A percentile compares a stretch with the other conserved stretches of the same genome.
Evolutionary conservation across 2,888 invertebrate species (phyloP).

Genomic region (Macrophya alboannulata): DNA sequence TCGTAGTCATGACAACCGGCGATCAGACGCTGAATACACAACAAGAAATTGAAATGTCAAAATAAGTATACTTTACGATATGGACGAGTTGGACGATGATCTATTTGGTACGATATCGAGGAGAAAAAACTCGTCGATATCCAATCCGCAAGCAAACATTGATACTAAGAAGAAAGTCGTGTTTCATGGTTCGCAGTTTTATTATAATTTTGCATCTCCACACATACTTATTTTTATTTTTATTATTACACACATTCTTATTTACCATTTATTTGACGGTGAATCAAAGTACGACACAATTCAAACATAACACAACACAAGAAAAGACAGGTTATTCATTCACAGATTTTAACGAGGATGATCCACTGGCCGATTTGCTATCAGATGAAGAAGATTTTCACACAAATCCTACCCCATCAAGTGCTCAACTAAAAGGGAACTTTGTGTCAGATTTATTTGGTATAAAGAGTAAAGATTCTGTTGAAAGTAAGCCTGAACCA

Average conservation of each 20-base stretch:
- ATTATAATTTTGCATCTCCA: not conserved
- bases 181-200: constrained; percentile 69
- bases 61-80: constrained; percentile 55
- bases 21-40: constrained; percentile 1
- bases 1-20: constrained; percentile 30
- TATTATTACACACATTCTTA: not conserved
- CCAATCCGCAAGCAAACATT: constrained; percentile 46
- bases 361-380: constrained; percentile 68
- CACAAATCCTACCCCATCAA: constrained; percentile 59
- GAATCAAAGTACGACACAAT: not conserved
- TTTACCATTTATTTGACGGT: not conserved
- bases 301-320: not conserved
- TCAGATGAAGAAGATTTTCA: constrained; percentile 66
- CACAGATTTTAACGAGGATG: constrained; percentile 66
- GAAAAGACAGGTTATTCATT: not conserved
- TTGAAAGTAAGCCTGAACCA: constrained; percentile 36
- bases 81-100: constrained; percentile 71
- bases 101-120: constrained; percentile 66
- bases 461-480: constrained; percentile 64
- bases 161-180: constrained; percentile 70
- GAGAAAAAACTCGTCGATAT: constrained; percentile 61
- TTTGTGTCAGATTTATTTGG: constrained; percentile 72
- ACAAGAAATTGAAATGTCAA: not conserved
- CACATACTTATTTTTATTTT: not conserved
- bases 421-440: constrained; percentile 63